Evolutionary conservation across 2,888 invertebrate species (phyloP), one percentile per base, ranked within the genome.

Genomic region (Cynaeus angustus): DNA sequence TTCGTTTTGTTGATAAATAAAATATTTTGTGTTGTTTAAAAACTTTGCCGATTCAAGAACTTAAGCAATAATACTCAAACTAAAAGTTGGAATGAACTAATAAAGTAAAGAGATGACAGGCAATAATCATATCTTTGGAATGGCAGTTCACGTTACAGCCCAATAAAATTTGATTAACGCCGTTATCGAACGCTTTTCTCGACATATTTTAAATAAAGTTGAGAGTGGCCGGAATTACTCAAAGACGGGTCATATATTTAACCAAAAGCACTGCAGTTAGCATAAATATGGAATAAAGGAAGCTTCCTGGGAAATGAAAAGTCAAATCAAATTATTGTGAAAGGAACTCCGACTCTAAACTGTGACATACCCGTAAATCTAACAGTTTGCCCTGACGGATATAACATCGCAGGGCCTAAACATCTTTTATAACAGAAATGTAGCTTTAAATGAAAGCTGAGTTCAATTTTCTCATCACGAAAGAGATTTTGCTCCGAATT

Each of bases 101-200:
- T 78, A 76, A 78, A 78, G 73, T 77, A 72, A 21, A 66, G 72
- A 73, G 72, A 77, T 76, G 78, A 74, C 74, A 73, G 75, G 75
- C 76, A 75, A 78, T 79, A 78, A 77, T 79, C 75, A 77, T 78
- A 78, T 75, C 71, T 68, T 56, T 53, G 62, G 59, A 72, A 74
- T 72, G 73, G 76, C 72, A 74, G 66, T 77, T 74, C 66, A 66
- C 70, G 74, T 71, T 76, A 71, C 70, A 62, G 66, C 67, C 72
- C 73, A 73, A 75, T 79, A 79, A 79, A 79, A 76, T 76, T 78
- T 78, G 77, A 79, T 78, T 76, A 79, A 77, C 75, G 75, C 71
- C 46, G 38, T 52, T 50, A 71, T 73, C 50, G 65, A 61, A 50
- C 41, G 62, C 41, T 52, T 41, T 48, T 16, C 38, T 13, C 41